These are phyloP conservation scores for Syndactyla subalaris DNA, from an alignment of 2,797 vertebrate species.

Conservation along the genomic window DNA sequence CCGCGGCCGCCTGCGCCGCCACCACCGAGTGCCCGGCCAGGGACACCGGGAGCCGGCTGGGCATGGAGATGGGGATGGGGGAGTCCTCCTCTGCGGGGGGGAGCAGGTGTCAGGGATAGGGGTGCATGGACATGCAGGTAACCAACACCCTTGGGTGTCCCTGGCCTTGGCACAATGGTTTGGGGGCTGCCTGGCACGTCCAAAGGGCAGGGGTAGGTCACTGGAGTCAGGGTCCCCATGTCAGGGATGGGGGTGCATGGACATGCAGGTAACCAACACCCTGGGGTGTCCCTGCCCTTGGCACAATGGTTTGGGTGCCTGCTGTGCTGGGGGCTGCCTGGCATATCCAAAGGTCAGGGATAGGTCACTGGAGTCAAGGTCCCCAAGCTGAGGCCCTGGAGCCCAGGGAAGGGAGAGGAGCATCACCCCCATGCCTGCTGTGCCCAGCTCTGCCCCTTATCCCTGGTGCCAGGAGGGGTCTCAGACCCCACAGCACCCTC, in stretches of 20 bases:
- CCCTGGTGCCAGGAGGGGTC: accelerated
- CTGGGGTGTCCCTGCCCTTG: accelerated
- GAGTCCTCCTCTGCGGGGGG: conserved; percentile 85
- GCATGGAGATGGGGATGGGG: conserved; percentile 76
- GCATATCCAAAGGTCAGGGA: not conserved
- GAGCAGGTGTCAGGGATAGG: not conserved
- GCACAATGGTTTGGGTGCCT: accelerated
- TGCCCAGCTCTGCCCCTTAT: not conserved
- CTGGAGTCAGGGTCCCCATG: accelerated
- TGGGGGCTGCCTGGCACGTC: accelerated
- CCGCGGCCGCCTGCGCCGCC: conserved; percentile 85
- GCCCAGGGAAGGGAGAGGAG: not conserved
- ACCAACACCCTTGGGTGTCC: not conserved
- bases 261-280: not conserved
- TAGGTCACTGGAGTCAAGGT: accelerated
- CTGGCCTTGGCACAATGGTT: accelerated
- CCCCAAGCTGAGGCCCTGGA: accelerated
- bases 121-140: accelerated
- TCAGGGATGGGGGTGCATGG: not conserved
- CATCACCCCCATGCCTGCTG: accelerated
- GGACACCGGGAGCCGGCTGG: conserved; percentile 80
- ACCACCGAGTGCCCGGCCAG: conserved; percentile 86
- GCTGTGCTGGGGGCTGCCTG: accelerated
- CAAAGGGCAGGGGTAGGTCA: not conserved
- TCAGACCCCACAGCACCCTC: not conserved